A percentile compares a stretch with the other conserved stretches of the same genome.
Conservation (phyloP, 2,888 invertebrate species). For the Ophioninae sp. region DNA sequence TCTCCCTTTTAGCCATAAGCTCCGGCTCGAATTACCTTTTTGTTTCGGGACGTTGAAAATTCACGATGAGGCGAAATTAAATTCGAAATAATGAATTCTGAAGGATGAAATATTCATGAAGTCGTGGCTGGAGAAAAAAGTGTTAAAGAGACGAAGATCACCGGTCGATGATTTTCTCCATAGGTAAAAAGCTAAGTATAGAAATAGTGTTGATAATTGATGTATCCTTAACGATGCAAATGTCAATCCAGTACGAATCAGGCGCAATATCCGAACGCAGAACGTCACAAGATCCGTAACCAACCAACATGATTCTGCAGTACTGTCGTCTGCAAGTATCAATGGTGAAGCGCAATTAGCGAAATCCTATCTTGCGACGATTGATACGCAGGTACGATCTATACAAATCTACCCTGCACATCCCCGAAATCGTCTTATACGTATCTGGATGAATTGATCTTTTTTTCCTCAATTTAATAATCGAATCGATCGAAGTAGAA, state of each 20-base stretch:
- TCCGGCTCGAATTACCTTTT: neutral
- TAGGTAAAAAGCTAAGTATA: neutral
- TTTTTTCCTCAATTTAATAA: slow-evolving; percentile 49
- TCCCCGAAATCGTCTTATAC: neutral
- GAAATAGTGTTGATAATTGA: no score
- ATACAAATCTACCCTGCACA: neutral
- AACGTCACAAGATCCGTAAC: no score
- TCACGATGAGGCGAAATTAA: neutral
- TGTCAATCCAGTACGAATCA: no score
- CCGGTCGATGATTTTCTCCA: neutral
- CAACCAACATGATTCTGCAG: no score
- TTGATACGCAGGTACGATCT: neutral
- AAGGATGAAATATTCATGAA: neutral
- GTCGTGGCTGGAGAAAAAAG: neutral
- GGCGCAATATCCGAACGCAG: no score
- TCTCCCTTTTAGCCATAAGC: neutral
- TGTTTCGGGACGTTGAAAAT: neutral
- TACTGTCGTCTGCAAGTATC: no score
- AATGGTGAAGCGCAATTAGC: no score
- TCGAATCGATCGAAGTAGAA: slow-evolving; percentile 43
- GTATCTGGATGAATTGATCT: slow-evolving; percentile 24
- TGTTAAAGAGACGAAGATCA: neutral
- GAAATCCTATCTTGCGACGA: neutral
- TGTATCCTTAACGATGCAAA: no score
- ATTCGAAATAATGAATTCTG: neutral